phyloP scores from a whole-genome alignment of 2,888 invertebrate genomes.

The Hydrotaea cyrtoneurina region DNA sequence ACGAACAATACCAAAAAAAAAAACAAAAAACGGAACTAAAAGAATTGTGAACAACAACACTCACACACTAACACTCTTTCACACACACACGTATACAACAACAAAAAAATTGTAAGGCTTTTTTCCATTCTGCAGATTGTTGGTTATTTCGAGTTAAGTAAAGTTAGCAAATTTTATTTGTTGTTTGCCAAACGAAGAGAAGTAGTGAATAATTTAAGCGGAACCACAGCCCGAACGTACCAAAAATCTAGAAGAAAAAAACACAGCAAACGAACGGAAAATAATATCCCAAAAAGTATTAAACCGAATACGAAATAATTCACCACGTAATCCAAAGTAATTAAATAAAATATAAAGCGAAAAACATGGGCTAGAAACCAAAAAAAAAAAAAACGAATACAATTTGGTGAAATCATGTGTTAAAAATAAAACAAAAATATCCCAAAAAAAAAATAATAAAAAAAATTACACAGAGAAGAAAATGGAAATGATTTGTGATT shows the following conservation, averaged over 20 bases:
- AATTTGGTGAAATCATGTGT: slow-evolving; percentile 16
- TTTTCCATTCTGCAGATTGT: slow-evolving; percentile 68
- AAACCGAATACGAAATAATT: no score
- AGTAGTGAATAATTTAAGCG: slow-evolving; percentile 73
- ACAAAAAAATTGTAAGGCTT: slow-evolving; percentile 2
- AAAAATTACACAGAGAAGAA: no score
- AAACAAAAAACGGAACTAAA: slow-evolving; percentile 30
- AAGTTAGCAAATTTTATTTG: slow-evolving; percentile 76
- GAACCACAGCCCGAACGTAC: slow-evolving; percentile 70
- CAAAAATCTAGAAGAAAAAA: slow-evolving; percentile 52
- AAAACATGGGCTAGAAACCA: not conserved
- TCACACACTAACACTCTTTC: not conserved
- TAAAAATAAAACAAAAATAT: slow-evolving; percentile 20
- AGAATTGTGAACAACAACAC: slow-evolving; percentile 14
- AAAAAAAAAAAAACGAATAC: slow-evolving; percentile 25
- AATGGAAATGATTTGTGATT: not conserved
- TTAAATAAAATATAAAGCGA: slow-evolving; percentile 14
- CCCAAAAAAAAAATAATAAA: not conserved
- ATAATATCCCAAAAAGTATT: slow-evolving; percentile 33
- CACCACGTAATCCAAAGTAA: no score
- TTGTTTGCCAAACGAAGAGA: slow-evolving; percentile 75
- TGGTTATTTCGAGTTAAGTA: slow-evolving; percentile 76
- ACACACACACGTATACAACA: slow-evolving; percentile 22
- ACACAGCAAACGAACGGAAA: slow-evolving; percentile 21
- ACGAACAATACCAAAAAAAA: slow-evolving; percentile 27